phyloP scores from a whole-genome alignment of 2,797 vertebrate genomes.

The Catostomus latipinnis region DNA sequence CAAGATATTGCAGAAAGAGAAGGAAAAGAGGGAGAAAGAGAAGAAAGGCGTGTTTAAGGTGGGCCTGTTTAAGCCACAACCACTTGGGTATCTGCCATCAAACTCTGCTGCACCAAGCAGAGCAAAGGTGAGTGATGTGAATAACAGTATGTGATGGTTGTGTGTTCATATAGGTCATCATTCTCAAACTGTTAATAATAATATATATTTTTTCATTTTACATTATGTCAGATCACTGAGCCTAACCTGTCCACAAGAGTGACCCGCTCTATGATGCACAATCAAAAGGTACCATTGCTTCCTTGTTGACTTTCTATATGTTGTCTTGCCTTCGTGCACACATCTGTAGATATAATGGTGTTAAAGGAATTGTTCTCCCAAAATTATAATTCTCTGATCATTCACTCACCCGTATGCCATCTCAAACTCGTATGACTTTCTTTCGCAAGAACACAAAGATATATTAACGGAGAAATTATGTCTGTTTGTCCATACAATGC shows the following conservation, averaged over 20 bases:
- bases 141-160: neutral
- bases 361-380: neutral
- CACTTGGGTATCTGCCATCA: conserved; percentile 64
- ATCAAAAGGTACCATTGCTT: conserved; percentile 39
- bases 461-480: too few species aligned
- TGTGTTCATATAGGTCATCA: neutral
- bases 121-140: conserved; percentile 71
- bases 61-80: conserved; percentile 83
- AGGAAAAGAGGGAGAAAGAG: conserved; percentile 83
- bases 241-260: conserved; percentile 68
- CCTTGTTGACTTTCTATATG: neutral
- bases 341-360: too few species aligned
- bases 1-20: conserved; percentile 87
- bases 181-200: neutral
- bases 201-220: neutral
- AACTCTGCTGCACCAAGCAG: conserved; percentile 61
- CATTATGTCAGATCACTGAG: conserved; percentile 58
- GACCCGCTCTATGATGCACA: conserved; percentile 79
- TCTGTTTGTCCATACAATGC: too few species aligned
- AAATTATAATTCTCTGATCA: too few species aligned
- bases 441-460: too few species aligned
- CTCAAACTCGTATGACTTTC: too few species aligned
- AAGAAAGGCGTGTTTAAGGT: conserved; percentile 87
- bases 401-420: too few species aligned
- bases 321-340: neutral